Evolutionary conservation across 2,113 vertebrate species (phyloP).

Genomic region (Eonycteris spelaea): DNA sequence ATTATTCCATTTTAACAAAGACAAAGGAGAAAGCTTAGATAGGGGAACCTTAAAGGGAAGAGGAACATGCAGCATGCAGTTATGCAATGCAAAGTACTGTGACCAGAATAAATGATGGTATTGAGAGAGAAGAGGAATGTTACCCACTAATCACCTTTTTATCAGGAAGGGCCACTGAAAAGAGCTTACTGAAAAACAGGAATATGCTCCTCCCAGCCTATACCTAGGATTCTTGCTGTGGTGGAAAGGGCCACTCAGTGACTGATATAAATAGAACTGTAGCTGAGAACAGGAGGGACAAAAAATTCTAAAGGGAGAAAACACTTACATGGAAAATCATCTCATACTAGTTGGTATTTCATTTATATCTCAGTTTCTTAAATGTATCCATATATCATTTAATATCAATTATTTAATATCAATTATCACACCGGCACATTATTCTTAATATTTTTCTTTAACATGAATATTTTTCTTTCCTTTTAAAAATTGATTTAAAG

Average conservation of each 20-base stretch:
- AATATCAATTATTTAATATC: too few relatives aligned
- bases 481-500: background rate
- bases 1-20: conserved; percentile 35
- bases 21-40: conserved; percentile 27
- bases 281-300: background rate
- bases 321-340: background rate
- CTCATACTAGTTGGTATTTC: background rate
- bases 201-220: background rate
- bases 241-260: background rate
- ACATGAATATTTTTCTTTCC: background rate
- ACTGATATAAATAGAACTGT: background rate
- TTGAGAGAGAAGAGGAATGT: background rate
- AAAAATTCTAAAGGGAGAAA: background rate
- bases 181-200: background rate
- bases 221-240: background rate
- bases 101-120: accelerated
- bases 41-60: conserved; percentile 11
- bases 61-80: background rate
- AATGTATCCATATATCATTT: background rate
- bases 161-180: background rate
- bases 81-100: background rate
- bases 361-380: conserved; percentile 3
- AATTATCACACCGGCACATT: background rate
- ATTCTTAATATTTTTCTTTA: conserved; percentile 7
- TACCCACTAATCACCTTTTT: background rate